A percentile compares a stretch with the other conserved stretches of the same genome.
Conservation (phyloP, 23 tunicate genomes). For the Trididemnum clinides region DNA sequence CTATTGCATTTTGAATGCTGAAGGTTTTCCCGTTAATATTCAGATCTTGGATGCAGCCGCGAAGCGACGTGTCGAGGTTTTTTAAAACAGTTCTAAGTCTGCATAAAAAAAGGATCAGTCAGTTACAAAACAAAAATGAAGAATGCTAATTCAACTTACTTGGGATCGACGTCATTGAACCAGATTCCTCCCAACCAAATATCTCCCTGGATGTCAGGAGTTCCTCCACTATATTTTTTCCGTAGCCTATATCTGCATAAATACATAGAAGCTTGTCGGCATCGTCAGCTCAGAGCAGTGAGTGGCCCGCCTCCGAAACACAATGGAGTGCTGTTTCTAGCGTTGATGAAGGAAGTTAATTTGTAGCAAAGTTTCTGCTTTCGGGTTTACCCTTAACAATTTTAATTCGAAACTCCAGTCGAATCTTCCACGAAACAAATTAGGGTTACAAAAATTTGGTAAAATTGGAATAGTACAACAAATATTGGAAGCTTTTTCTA, state of each 20-base stretch:
- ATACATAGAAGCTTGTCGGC: neutral
- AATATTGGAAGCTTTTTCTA: too few species aligned
- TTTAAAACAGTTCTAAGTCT: neutral
- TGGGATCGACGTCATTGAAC: conserved; percentile 37
- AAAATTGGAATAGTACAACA: too few species aligned
- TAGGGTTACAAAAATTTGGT: too few species aligned
- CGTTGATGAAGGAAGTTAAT: too few species aligned
- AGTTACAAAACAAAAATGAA: neutral
- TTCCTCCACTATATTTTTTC: neutral
- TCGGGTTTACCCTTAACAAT: too few species aligned
- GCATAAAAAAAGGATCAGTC: neutral
- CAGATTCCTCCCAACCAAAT: conserved; percentile 81
- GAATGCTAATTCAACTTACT: conserved; percentile 24
- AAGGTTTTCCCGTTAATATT: conserved; percentile 33
- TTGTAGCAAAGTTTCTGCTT: too few species aligned
- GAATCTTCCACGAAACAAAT: too few species aligned
- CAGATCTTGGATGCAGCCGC: conserved; percentile 67
- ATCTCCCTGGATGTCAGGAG: conserved; percentile 48
- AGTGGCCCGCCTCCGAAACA: too few species aligned
- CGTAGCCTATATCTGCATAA: neutral
- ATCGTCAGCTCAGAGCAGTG: too few species aligned
- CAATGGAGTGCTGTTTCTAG: too few species aligned
- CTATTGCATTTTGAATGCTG: conserved; percentile 50
- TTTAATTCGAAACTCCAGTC: too few species aligned
- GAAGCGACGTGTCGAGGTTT: conserved; percentile 45